Evolutionary conservation across 1,140 invertebrate genomes (phyloP).

Genomic region (Chymomyza costata): DNA sequence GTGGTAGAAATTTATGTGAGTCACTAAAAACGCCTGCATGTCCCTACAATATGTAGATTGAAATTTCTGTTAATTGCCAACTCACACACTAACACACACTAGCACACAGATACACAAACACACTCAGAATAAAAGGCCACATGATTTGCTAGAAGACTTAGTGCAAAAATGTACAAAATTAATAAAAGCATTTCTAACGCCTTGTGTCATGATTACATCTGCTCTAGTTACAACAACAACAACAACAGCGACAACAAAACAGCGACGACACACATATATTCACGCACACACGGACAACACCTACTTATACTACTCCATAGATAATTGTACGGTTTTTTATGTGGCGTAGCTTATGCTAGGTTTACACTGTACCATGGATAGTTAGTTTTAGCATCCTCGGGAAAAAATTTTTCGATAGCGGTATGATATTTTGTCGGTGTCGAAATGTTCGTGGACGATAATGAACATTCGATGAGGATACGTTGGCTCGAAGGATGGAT

Average conservation of each 20-base stretch:
- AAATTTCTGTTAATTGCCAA: conserved; percentile 36
- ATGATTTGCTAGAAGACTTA: conserved; percentile 34
- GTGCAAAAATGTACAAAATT: conserved; percentile 53
- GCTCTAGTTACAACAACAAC: conserved; percentile 18
- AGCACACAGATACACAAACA: background rate
- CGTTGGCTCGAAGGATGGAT: too few species aligned
- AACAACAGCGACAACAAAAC: conserved; percentile 3
- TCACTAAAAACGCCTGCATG: conserved; percentile 16
- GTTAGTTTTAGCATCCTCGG: too few species aligned
- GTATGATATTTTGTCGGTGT: too few species aligned
- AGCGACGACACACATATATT: conserved; percentile 13
- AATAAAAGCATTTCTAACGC: conserved; percentile 56
- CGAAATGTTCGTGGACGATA: too few species aligned
- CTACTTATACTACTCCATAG: conserved; percentile 6
- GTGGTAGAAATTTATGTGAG: conserved; percentile 10
- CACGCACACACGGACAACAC: too few species aligned
- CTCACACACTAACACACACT: conserved; percentile 3
- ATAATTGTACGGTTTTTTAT: conserved; percentile 67
- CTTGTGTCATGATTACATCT: conserved; percentile 54
- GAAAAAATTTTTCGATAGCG: too few species aligned
- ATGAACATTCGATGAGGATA: too few species aligned
- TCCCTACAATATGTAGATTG: conserved; percentile 12
- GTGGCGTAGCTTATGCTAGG: conserved; percentile 58
- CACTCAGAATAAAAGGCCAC: background rate
- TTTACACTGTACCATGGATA: too few species aligned